Evolutionary conservation across 2,113 vertebrate genomes (phyloP).

Genomic region (Elephantulus edwardii): DNA sequence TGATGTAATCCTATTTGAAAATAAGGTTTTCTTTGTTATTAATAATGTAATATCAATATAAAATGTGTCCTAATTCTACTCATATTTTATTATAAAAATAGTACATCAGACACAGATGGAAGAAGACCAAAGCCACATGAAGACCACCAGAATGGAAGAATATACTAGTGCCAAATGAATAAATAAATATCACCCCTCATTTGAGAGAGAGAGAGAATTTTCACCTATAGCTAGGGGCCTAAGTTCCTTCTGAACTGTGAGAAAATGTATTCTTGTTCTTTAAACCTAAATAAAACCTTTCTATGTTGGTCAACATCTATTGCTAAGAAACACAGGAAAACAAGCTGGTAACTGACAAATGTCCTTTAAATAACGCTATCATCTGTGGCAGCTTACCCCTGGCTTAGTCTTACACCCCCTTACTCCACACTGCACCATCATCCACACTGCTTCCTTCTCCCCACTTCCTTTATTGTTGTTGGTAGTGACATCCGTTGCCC

Average conservation of each 20-base stretch:
- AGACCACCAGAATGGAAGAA: neutral
- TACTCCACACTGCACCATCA: neutral
- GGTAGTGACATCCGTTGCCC: neutral
- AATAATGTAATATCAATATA: neutral
- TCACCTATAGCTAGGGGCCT: neutral
- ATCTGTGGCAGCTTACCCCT: neutral
- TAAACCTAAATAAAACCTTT: neutral
- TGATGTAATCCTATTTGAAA: neutral
- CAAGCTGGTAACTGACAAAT: neutral
- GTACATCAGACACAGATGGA: neutral
- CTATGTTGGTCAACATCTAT: neutral
- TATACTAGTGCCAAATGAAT: no score
- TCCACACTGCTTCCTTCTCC: neutral
- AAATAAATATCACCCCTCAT: neutral
- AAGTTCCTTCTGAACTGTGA: neutral
- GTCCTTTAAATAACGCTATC: conserved; percentile 4
- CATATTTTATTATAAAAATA: neutral
- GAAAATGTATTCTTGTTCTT: neutral
- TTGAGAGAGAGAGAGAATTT: neutral
- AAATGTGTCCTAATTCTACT: neutral
- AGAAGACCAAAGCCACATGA: neutral
- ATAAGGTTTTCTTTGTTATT: neutral
- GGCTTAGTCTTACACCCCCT: neutral
- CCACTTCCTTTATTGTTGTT: neutral
- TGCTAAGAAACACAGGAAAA: conserved; percentile 44